Evolutionary conservation across 2,888 invertebrate genomes (phyloP).

Genomic region (Punctoribates punctum): DNA sequence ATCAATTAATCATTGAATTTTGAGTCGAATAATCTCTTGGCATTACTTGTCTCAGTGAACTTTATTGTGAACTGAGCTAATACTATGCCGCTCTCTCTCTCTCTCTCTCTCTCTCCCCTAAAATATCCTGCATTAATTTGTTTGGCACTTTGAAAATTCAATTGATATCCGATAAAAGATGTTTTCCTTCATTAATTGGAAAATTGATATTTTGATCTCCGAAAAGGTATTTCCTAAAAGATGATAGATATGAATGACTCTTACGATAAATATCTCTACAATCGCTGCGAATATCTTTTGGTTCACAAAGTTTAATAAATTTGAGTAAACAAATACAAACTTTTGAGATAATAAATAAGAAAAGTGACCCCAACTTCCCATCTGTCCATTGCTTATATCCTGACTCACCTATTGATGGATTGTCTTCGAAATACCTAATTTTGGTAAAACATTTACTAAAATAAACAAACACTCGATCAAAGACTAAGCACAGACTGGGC

Average conservation of each 20-base stretch:
- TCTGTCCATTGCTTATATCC: no score
- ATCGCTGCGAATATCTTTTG: neutral
- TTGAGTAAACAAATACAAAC: neutral
- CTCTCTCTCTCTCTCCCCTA: neutral
- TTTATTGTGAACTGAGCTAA: neutral
- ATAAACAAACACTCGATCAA: no score
- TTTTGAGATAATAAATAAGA: neutral
- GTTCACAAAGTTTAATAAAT: neutral
- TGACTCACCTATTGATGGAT: slow-evolving; percentile 1
- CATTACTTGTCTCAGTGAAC: slow-evolving; percentile 13
- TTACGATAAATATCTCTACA: neutral
- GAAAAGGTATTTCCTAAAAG: neutral
- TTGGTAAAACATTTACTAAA: no score
- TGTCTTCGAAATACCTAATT: neutral
- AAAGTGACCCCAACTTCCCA: slow-evolving; percentile 4
- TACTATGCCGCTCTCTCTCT: neutral
- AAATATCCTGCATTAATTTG: slow-evolving; percentile 7
- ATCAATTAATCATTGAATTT: slow-evolving; percentile 6
- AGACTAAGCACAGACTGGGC: no score
- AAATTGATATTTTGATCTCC: slow-evolving; percentile 13
- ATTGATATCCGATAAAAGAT: neutral
- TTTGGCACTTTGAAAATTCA: neutral
- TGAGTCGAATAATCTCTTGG: neutral
- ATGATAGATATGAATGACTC: neutral
- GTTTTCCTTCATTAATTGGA: neutral